These are phyloP conservation scores for Gavialis gangeticus DNA, from an alignment of 2,113 vertebrate genomes.

Conservation along the genomic window DNA sequence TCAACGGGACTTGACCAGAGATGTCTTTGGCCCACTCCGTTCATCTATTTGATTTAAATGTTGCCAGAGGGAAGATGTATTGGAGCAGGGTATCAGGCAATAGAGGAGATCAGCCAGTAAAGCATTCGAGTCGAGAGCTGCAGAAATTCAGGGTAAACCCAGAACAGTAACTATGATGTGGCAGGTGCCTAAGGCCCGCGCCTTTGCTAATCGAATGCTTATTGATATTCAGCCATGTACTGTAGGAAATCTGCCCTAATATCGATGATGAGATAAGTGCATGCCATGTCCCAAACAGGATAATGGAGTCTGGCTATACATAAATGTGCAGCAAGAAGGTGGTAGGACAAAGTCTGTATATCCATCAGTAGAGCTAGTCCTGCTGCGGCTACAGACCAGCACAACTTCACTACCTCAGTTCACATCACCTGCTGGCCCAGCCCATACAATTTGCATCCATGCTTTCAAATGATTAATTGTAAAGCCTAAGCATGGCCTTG, in stretches of 20 bases:
- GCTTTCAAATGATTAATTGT: background rate
- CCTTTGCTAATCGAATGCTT: background rate
- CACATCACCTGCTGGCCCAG: background rate
- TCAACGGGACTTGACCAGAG: too few relatives aligned
- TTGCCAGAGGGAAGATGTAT: background rate
- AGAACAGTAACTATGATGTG: background rate
- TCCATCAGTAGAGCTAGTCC: background rate
- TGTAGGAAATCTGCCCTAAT: background rate
- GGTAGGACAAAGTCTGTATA: background rate
- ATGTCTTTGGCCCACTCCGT: background rate
- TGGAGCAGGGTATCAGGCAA: background rate
- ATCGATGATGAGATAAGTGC: accelerated
- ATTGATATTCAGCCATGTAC: too few relatives aligned
- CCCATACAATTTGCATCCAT: background rate
- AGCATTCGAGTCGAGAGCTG: too few relatives aligned
- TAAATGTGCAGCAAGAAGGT: background rate
- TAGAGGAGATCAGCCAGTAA: background rate
- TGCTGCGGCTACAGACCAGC: background rate
- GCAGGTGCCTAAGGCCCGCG: background rate
- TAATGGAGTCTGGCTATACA: background rate
- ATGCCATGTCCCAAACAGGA: accelerated
- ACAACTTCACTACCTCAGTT: background rate
- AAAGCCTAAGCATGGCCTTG: accelerated
- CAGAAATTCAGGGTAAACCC: too few relatives aligned
- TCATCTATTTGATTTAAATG: background rate